Conservation (phyloP, 2,888 invertebrate species). For the Dione juno region DNA sequence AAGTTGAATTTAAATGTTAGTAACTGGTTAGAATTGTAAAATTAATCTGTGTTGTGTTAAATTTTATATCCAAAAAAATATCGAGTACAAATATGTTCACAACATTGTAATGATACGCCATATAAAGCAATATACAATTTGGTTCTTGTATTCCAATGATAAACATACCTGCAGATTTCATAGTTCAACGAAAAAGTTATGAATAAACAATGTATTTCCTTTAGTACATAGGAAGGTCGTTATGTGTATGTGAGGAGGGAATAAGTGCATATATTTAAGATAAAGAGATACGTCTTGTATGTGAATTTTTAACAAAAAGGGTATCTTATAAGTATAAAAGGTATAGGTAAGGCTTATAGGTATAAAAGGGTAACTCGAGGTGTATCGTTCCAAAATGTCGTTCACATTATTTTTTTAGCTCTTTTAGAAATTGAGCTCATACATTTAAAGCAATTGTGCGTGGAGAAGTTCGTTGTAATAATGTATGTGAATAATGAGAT, state of each 20-base stretch:
- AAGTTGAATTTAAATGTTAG: too few species aligned
- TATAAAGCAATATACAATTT: background rate
- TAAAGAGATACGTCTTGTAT: background rate
- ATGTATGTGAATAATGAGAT: too few species aligned
- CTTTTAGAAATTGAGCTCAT: background rate
- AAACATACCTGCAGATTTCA: background rate
- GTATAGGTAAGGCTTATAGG: too few species aligned
- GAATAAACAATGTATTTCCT: slow-evolving; percentile 19
- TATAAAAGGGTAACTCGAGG: background rate
- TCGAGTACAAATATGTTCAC: too few species aligned
- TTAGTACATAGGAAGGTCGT: background rate
- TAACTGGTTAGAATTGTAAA: too few species aligned
- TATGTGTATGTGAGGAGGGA: background rate
- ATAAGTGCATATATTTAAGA: slow-evolving; percentile 1
- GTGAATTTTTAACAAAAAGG: slow-evolving; percentile 18
- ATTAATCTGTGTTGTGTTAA: too few species aligned
- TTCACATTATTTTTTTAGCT: background rate
- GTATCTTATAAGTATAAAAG: too few species aligned
- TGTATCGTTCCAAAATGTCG: background rate
- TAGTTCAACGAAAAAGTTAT: background rate
- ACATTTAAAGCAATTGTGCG: background rate
- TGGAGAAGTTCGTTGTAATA: too few species aligned
- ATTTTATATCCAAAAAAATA: too few species aligned
- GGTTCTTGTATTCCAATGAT: background rate
- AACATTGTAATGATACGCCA: too few species aligned